Base-by-base conservation (phyloP, 2,113 vertebrate genomes). In the Eudyptes chrysolophus region DNA sequence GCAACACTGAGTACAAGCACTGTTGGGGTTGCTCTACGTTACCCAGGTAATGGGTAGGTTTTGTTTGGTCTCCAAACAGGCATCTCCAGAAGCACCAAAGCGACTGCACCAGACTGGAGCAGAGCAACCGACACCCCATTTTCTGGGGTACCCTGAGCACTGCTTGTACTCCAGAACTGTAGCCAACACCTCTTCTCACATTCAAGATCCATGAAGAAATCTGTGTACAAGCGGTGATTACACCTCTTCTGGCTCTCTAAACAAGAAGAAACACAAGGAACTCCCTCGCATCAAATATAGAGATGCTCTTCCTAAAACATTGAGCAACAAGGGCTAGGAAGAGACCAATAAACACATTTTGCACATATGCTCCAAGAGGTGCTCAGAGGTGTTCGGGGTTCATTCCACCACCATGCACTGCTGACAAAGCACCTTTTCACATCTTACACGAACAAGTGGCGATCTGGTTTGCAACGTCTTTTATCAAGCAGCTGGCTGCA, bases 401-500 rank as follows among this genome's bases (percentile, higher is more conserved):
- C 62, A 86, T 84, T 94, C 71, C 24, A 29, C 40, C 1, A 0
- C 44, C 55, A 51, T 6, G 49, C 49, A 49, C 48, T 89, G 80
- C 80, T 81, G 69, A 95, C 77, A 94, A 91, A 72, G 57, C 40
- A 69, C 57, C 57, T 92, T 87, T 95, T 74, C 95, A 85, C 58
- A 51, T 30, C 69, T 66, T 36, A 83, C 9, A 88, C 79, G n/a
- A 88, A 62, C 21, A 65, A 88, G 40, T 2, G 25, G n/a, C 61
- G 49, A 94, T 70, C 26, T 77, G 68, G 54, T 77, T 74, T 80
- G 75, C 19, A 69, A 54, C 1, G 5, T 46, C 62, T 80, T 85
- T 85, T 94, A 88, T 82, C 84, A 91, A 87, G 84, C 27, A 85
- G 40, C n/a, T n/a, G n/a, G n/a, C n/a, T n/a, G n/a, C n/a, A n/a